These are phyloP conservation scores for Siniperca chuatsi DNA, from an alignment of 2,113 vertebrate species.

Conservation along the genomic window DNA sequence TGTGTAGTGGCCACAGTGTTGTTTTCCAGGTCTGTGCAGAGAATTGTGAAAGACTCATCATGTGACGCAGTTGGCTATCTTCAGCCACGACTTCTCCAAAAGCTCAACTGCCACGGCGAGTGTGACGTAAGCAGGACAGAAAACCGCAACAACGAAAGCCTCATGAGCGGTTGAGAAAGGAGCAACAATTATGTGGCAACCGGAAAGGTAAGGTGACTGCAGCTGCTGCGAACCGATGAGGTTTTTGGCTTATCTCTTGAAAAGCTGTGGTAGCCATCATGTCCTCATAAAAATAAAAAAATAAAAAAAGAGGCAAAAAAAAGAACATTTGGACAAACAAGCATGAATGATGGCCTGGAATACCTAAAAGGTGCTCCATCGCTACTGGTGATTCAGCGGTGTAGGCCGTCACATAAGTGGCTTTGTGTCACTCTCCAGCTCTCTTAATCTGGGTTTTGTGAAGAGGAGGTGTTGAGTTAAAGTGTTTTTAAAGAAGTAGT, in stretches of 20 bases:
- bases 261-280: neutral
- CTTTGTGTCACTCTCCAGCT: conserved; percentile 74
- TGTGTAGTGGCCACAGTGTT: conserved; percentile 35
- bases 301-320: neutral
- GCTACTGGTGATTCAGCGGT: conserved; percentile 46
- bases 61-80: conserved; percentile 71
- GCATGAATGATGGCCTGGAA: conserved; percentile 6
- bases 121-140: conserved; percentile 45
- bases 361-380: conserved; percentile 22
- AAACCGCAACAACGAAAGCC: conserved; percentile 65
- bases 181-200: conserved; percentile 75
- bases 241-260: conserved; percentile 20
- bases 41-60: conserved; percentile 74
- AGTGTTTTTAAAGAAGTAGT: conserved; percentile 46
- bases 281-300: neutral
- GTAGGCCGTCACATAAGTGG: conserved; percentile 64
- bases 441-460: conserved; percentile 69
- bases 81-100: conserved; percentile 85
- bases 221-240: conserved; percentile 17
- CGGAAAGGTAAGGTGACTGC: conserved; percentile 59
- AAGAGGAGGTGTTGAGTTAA: conserved; percentile 38
- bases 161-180: conserved; percentile 69
- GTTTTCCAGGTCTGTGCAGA: conserved; percentile 68
- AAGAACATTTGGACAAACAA: conserved; percentile 39
- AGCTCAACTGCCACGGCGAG: conserved; percentile 68